Conservation (phyloP, 2,113 vertebrate genomes). For the Peromyscus maniculatus region DNA sequence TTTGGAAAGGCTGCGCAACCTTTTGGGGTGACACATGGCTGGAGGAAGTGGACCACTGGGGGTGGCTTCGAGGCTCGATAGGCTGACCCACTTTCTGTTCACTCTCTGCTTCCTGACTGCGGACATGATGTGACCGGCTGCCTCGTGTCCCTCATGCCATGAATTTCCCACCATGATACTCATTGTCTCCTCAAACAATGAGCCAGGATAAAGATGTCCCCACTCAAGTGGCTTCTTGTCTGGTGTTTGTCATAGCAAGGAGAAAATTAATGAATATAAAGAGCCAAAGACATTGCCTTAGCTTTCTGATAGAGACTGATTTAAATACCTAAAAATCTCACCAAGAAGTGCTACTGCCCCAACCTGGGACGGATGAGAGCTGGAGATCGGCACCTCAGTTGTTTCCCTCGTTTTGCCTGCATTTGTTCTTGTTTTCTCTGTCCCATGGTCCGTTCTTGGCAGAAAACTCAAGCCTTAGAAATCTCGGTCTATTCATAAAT, state of each 20-base stretch:
- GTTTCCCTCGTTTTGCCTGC: conserved; percentile 74
- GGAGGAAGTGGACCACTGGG: not conserved
- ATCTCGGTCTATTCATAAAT: conserved; percentile 82
- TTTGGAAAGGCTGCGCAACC: not conserved
- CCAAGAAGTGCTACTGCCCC: not conserved
- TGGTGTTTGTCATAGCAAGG: not conserved
- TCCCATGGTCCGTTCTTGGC: conserved; percentile 78
- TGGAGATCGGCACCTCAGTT: conserved; percentile 50
- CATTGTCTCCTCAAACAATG: not conserved
- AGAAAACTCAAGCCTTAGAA: conserved; percentile 81
- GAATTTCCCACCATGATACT: not conserved
- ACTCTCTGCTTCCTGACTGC: not conserved
- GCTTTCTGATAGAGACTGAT: conserved; percentile 27
- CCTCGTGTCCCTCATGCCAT: not conserved
- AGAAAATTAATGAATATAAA: not conserved
- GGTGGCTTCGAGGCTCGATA: not conserved
- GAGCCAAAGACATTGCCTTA: conserved; percentile 1
- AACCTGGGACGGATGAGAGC: not conserved
- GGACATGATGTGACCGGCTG: not conserved
- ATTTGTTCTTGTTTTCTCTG: conserved; percentile 67
- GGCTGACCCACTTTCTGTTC: too few species aligned
- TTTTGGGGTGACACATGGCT: too few species aligned
- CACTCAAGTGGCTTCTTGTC: not conserved
- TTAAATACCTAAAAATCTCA: conserved; percentile 6
- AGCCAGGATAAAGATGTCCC: too few species aligned